Percentiles rank a stretch among this genome's conserved stretches.
Conservation (phyloP, 1,140 invertebrate genomes). For the Camponotus pennsylvanicus region DNA sequence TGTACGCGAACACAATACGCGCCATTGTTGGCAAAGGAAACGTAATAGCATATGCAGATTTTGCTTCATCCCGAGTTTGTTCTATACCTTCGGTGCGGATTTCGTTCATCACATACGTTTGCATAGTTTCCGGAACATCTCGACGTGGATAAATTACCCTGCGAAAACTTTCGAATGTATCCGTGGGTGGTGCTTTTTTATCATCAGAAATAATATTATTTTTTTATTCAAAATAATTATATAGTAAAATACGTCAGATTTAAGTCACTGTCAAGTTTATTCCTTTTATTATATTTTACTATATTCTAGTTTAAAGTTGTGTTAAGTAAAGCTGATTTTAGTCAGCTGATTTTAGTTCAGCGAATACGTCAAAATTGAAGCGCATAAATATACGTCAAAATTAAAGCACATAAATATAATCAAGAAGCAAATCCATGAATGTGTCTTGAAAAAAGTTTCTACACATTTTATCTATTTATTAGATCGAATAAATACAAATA, state of each 20-base stretch:
- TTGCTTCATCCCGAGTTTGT: conserved; percentile 10
- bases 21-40: conserved; percentile 55
- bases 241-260: not conserved
- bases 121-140: conserved; percentile 23
- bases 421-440: not conserved
- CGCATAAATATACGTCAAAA: not conserved
- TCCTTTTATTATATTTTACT: conserved; percentile 8
- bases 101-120: conserved; percentile 44
- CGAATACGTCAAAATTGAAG: not conserved
- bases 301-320: not conserved
- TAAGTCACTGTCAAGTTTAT: not conserved
- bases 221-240: conserved; percentile 1
- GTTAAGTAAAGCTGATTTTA: not conserved
- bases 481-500: not conserved
- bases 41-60: conserved; percentile 48
- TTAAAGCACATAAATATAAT: not conserved
- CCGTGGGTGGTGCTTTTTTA: not conserved
- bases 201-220: conserved; percentile 13
- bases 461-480: not conserved
- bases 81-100: conserved; percentile 18
- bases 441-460: not conserved
- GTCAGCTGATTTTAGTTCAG: not conserved
- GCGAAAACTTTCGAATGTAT: conserved; percentile 1
- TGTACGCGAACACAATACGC: conserved; percentile 34
- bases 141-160: conserved; percentile 30